Percentiles rank a stretch among this genome's conserved stretches.
These are phyloP conservation scores for Iphiclides podalirius DNA, from an alignment of 2,888 invertebrate species.

Conservation along the genomic window DNA sequence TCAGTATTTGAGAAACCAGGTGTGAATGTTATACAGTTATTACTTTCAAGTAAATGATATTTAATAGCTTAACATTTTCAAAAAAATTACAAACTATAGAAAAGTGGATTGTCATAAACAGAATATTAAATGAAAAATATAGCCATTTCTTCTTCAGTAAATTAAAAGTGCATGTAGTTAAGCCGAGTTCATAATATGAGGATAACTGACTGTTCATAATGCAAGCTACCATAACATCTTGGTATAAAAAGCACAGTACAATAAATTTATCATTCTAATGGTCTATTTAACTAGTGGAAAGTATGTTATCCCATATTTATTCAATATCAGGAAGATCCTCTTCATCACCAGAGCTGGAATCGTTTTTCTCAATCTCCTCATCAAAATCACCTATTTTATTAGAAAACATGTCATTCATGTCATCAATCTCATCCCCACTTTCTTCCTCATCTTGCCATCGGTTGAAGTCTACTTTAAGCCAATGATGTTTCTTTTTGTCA, in stretches of 20 bases:
- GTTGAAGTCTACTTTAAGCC: conserved; percentile 98
- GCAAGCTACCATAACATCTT: conserved; percentile 19
- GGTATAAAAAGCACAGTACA: conserved; percentile 18
- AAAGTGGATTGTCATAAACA: neutral
- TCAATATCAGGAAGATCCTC: conserved; percentile 85
- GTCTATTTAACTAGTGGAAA: conserved; percentile 33
- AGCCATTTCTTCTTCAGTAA: neutral
- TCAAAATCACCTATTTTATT: conserved; percentile 54
- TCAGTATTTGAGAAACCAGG: too few relatives aligned
- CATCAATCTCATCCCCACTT: conserved; percentile 85
- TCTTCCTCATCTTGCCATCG: conserved; percentile 99
- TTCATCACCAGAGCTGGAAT: conserved; percentile 87
- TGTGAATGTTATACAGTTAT: too few relatives aligned
- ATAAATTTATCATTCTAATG: conserved; percentile 18
- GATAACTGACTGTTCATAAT: conserved; percentile 15
- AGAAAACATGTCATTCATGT: conserved; percentile 56
- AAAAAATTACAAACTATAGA: neutral
- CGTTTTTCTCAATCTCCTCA: conserved; percentile 70
- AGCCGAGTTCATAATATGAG: neutral
- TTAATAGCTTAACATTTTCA: neutral
- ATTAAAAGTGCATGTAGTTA: neutral
- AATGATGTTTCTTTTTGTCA: conserved; percentile 93
- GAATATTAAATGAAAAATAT: too few relatives aligned
- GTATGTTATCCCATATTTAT: conserved; percentile 48
- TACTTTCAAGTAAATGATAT: conserved; percentile 3